Evolutionary conservation across 2,113 vertebrate genomes (phyloP).

Genomic region (Macquaria australasica): DNA sequence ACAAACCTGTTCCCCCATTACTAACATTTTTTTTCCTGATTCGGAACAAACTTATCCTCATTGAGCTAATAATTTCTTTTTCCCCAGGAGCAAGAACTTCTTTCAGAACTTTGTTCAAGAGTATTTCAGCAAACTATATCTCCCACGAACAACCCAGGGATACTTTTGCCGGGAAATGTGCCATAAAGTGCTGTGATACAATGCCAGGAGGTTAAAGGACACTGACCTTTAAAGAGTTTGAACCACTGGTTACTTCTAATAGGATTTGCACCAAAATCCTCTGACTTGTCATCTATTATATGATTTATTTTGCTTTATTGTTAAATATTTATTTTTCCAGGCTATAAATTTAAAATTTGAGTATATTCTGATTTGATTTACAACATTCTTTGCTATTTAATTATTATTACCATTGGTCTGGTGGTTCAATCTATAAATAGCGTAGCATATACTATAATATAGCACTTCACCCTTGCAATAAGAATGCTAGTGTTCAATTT

Average conservation of each 20-base stretch:
- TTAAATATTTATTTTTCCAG: not conserved
- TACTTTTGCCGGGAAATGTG: not conserved
- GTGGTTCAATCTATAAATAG: not conserved
- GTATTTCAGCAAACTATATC: slow-evolving; percentile 22
- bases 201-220: slow-evolving; percentile 9
- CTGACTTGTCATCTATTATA: not conserved
- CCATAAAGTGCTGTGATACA: not conserved
- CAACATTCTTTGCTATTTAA: not conserved
- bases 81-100: slow-evolving; percentile 1
- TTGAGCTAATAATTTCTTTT: not conserved
- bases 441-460: too few relatives aligned
- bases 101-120: slow-evolving; percentile 15
- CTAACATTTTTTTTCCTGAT: slow-evolving; percentile 7
- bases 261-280: not conserved
- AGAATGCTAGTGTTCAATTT: not conserved
- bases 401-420: not conserved
- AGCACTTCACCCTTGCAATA: not conserved
- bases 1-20: slow-evolving; percentile 52
- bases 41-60: slow-evolving; percentile 28
- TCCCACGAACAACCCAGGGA: not conserved
- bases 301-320: not conserved
- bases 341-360: not conserved
- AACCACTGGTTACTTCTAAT: not conserved
- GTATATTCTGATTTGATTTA: not conserved
- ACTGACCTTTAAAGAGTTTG: not conserved